These are phyloP conservation scores for Dufourea novaeangliae DNA, from an alignment of 1,140 invertebrate genomes.

Conservation along the genomic window DNA sequence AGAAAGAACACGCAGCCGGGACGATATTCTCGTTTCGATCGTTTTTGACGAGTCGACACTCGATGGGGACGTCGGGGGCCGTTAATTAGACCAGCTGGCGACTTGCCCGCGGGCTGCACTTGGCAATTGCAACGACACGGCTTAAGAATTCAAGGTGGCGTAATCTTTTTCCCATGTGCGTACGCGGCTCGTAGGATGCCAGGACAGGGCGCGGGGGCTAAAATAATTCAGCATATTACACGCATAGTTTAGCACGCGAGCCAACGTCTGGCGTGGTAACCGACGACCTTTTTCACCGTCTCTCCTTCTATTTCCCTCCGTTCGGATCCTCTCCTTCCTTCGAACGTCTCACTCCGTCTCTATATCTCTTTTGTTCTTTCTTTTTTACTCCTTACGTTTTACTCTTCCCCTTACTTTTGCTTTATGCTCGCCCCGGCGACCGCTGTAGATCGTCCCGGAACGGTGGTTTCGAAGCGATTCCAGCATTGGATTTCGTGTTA, in stretches of 20 bases:
- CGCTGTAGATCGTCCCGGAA: conserved; percentile 26
- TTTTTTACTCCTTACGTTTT: neutral
- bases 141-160: conserved; percentile 46
- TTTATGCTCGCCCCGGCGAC: neutral
- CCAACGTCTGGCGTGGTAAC: conserved; percentile 32
- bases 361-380: neutral
- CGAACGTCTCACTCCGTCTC: conserved; percentile 4
- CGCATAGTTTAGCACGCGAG: conserved; percentile 65
- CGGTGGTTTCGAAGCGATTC: neutral
- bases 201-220: conserved; percentile 22
- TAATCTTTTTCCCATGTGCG: conserved; percentile 39
- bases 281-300: conserved; percentile 40
- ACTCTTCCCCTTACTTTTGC: neutral
- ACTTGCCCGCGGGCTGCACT: conserved; percentile 38
- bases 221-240: conserved; percentile 69
- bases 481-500: conserved; percentile 24
- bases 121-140: conserved; percentile 39
- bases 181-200: neutral
- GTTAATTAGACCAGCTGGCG: conserved; percentile 53
- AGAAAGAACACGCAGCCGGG: conserved; percentile 12
- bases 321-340: neutral
- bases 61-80: no score
- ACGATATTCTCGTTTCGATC: conserved; percentile 18
- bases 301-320: conserved; percentile 10
- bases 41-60: conserved; percentile 38